phyloP scores from a whole-genome alignment of 23 tunicate species.

The Aplidium turbinatum region DNA sequence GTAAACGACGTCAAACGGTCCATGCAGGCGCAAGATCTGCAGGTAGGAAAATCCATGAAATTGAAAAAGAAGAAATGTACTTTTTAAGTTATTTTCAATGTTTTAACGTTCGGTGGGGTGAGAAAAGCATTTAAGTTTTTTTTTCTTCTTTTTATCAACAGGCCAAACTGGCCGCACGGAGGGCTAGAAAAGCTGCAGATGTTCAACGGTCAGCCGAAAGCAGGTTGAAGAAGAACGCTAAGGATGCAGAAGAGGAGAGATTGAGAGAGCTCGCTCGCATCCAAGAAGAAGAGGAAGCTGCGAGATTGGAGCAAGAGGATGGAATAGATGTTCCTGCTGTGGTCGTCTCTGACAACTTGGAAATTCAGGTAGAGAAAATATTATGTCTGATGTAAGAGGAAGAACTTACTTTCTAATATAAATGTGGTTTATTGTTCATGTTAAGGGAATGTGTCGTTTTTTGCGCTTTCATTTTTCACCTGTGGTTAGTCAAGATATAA shows the following conservation, averaged over 20 bases:
- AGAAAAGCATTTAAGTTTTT: background rate
- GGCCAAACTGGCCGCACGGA: constrained; percentile 80
- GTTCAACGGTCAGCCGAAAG: constrained; percentile 64
- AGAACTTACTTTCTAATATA: no score
- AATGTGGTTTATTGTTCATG: no score
- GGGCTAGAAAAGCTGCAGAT: constrained; percentile 83
- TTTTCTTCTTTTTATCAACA: constrained; percentile 17
- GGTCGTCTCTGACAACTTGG: constrained; percentile 47
- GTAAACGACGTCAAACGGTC: constrained; percentile 37
- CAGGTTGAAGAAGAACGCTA: constrained; percentile 23
- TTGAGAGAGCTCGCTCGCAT: constrained; percentile 48
- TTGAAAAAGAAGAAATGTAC: no score
- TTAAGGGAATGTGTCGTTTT: no score
- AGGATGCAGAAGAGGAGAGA: constrained; percentile 64
- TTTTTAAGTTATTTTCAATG: no score
- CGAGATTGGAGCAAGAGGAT: constrained; percentile 42
- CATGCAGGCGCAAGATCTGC: constrained; percentile 53
- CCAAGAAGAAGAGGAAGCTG: constrained; percentile 49
- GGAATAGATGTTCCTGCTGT: constrained; percentile 70
- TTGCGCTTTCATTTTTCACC: no score
- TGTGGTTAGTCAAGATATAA: no score
- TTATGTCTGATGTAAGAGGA: background rate
- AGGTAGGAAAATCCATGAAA: no score
- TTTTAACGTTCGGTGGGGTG: no score
- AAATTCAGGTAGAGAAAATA: constrained; percentile 55